These are phyloP conservation scores for Tetragnatha montana DNA, from an alignment of 2,888 invertebrate genomes.

Conservation along the genomic window DNA sequence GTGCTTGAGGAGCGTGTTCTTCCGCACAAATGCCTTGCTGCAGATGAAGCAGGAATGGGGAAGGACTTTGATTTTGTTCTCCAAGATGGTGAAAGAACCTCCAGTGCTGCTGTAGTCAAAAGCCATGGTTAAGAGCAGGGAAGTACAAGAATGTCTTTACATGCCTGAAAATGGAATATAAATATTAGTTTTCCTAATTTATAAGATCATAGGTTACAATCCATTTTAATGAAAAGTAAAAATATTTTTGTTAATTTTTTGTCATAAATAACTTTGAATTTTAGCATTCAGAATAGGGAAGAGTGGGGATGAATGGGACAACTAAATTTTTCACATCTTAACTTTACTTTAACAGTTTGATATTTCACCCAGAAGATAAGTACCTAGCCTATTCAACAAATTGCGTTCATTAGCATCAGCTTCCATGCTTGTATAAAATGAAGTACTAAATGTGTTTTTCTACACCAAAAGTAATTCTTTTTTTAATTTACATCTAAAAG, in stretches of 20 bases:
- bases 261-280: neutral
- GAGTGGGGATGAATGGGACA: neutral
- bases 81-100: conserved; percentile 48
- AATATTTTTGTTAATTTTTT: neutral
- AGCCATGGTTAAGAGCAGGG: neutral
- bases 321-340: too few relatives aligned
- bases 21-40: conserved; percentile 65
- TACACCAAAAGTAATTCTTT: too few relatives aligned
- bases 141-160: neutral
- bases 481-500: too few relatives aligned
- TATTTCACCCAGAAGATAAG: too few relatives aligned
- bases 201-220: neutral
- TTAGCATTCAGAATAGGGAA: neutral
- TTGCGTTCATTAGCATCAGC: too few relatives aligned
- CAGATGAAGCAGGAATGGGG: conserved; percentile 67
- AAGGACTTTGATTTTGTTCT: conserved; percentile 62
- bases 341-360: too few relatives aligned
- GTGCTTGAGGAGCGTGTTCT: conserved; percentile 62
- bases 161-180: neutral
- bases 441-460: too few relatives aligned
- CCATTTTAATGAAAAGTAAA: neutral
- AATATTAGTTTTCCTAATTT: neutral
- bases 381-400: too few relatives aligned
- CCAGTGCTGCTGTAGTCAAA: neutral
- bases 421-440: too few relatives aligned